Evolutionary conservation across 2,113 vertebrate genomes (phyloP).

Genomic region (Sebastes schlegelii): DNA sequence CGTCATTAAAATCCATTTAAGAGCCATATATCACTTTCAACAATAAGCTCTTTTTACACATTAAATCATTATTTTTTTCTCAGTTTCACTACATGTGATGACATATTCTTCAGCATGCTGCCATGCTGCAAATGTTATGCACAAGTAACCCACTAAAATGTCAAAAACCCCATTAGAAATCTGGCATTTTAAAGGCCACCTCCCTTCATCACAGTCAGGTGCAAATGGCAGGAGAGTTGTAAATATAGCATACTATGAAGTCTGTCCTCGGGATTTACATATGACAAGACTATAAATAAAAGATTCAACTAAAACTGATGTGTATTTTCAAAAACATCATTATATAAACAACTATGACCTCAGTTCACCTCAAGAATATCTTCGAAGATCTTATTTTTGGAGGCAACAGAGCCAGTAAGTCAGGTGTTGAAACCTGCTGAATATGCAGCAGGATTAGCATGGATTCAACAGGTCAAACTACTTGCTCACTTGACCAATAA

Average conservation of each 20-base stretch:
- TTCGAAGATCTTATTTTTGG: fast-evolving
- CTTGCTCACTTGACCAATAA: slow-evolving; percentile 31
- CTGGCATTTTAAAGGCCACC: slow-evolving; percentile 39
- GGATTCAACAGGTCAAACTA: slow-evolving; percentile 67
- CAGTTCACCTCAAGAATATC: slow-evolving; percentile 5
- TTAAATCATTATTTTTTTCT: background rate
- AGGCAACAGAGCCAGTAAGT: background rate
- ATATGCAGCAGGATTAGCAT: background rate
- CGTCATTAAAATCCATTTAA: background rate
- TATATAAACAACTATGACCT: background rate
- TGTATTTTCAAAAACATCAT: background rate
- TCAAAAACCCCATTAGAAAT: slow-evolving; percentile 29
- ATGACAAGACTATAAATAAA: background rate
- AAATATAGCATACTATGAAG: background rate
- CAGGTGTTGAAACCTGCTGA: background rate
- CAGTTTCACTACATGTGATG: background rate
- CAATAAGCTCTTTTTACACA: background rate
- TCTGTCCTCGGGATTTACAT: background rate
- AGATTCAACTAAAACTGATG: background rate
- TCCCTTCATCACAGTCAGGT: background rate
- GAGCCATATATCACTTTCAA: background rate
- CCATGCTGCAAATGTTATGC: background rate
- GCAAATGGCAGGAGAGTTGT: slow-evolving; percentile 21
- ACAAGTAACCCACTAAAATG: slow-evolving; percentile 15
- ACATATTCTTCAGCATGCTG: background rate